These are phyloP conservation scores for Choreutis nemorana DNA, from an alignment of 2,888 invertebrate species.

Conservation along the genomic window DNA sequence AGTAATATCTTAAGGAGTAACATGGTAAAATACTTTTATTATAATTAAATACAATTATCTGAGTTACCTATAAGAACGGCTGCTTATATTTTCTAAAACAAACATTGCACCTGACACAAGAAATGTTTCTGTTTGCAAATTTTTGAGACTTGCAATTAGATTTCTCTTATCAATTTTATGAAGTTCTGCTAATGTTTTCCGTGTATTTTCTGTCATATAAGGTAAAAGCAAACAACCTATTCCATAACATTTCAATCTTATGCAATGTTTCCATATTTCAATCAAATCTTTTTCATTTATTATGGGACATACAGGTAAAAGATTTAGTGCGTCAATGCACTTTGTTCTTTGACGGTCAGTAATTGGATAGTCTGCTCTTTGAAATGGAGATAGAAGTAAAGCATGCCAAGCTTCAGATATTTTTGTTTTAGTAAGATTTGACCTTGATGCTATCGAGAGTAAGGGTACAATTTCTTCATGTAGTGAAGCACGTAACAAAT, in stretches of 20 bases:
- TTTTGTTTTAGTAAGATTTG: constrained; percentile 35
- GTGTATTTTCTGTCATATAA: constrained; percentile 42
- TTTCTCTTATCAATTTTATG: constrained; percentile 52
- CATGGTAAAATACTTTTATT: no score
- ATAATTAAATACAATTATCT: no score
- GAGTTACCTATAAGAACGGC: no score
- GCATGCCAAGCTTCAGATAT: constrained; percentile 49
- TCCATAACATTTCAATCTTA: constrained; percentile 48
- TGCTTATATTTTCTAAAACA: constrained; percentile 47
- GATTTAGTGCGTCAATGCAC: constrained; percentile 49
- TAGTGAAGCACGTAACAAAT: constrained; percentile 33
- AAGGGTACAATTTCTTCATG: constrained; percentile 49
- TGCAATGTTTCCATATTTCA: constrained; percentile 55
- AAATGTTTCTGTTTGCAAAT: constrained; percentile 50
- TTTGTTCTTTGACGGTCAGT: constrained; percentile 49
- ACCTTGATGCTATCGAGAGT: constrained; percentile 32
- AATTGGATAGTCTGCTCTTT: constrained; percentile 55
- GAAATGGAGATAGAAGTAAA: constrained; percentile 48
- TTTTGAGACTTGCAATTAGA: constrained; percentile 50
- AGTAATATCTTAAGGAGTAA: no score
- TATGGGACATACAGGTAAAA: constrained; percentile 49
- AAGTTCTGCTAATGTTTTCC: constrained; percentile 39
- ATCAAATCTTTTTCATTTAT: constrained; percentile 51
- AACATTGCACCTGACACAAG: constrained; percentile 54
- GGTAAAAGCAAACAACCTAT: constrained; percentile 53